phyloP scores from a whole-genome alignment of 1,140 invertebrate genomes.

The Gerris buenoi region DNA sequence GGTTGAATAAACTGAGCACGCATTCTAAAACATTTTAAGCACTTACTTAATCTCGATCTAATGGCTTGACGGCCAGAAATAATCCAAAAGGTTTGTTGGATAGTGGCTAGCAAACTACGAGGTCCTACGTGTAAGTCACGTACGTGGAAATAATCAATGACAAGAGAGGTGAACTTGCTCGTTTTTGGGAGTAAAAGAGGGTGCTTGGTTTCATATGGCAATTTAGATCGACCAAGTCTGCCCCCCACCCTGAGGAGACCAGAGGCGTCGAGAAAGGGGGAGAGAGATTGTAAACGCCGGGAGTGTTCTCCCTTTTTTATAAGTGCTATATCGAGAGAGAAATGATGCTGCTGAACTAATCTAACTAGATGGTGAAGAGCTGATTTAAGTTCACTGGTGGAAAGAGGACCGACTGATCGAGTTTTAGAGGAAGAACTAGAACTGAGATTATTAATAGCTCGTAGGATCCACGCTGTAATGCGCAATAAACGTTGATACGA shows the following conservation, averaged over 20 bases:
- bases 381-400: too few species aligned
- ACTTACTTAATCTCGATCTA: conserved; percentile 18
- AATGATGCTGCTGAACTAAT: too few species aligned
- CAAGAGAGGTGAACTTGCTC: conserved; percentile 14
- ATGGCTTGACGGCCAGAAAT: conserved; percentile 17
- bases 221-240: conserved; percentile 21
- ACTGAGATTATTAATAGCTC: too few species aligned
- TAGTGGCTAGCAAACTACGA: conserved; percentile 20
- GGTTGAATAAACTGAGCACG: conserved; percentile 11
- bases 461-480: too few species aligned
- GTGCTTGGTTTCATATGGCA: conserved; percentile 27
- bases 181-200: conserved; percentile 27
- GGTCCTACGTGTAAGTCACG: conserved; percentile 24
- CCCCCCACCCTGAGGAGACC: conserved; percentile 30
- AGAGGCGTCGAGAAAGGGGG: conserved; percentile 25
- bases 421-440: too few species aligned
- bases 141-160: conserved; percentile 22
- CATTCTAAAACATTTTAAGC: conserved; percentile 21
- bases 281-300: too few species aligned
- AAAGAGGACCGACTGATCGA: too few species aligned
- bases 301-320: too few species aligned
- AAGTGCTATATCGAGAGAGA: too few species aligned
- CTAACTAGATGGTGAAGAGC: too few species aligned
- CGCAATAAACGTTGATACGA: too few species aligned
- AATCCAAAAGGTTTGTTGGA: conserved; percentile 26